A percentile compares a stretch with the other conserved stretches of the same genome.
Conservation (phyloP, 2,888 invertebrate species). For the Tortricodes alternella region DNA sequence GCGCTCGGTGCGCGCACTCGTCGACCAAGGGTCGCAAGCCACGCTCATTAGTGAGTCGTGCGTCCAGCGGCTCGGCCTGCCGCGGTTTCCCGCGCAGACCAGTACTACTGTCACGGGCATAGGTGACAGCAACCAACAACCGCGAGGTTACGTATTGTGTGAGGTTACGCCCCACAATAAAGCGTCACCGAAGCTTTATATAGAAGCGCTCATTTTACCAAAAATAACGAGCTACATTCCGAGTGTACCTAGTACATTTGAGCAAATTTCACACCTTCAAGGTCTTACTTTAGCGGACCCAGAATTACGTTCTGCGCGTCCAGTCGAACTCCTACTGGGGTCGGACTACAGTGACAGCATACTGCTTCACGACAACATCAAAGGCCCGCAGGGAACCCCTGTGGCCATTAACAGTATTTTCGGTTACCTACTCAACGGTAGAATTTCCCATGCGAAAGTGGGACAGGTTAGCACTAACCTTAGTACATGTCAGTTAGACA, state of each 20-base stretch:
- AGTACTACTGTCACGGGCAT: constrained; percentile 7
- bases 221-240: constrained; percentile 11
- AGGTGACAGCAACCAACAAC: constrained; percentile 5
- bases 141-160: constrained; percentile 13
- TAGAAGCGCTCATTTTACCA: constrained; percentile 5
- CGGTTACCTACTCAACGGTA: constrained; percentile 6
- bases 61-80: constrained; percentile 10
- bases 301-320: constrained; percentile 6
- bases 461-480: not conserved
- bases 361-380: not conserved
- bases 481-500: not conserved
- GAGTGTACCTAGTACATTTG: constrained; percentile 1
- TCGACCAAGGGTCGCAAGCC: constrained; percentile 15
- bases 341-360: not conserved
- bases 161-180: constrained; percentile 14
- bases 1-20: constrained; percentile 10
- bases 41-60: constrained; percentile 6
- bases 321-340: not conserved
- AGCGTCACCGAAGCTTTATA: constrained; percentile 1
- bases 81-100: constrained; percentile 5
- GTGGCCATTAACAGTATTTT: not conserved
- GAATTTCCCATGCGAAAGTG: not conserved
- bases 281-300: constrained; percentile 5
- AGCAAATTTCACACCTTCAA: not conserved
- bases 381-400: not conserved